These are phyloP conservation scores for Stenodera caucasica DNA, from an alignment of 2,888 invertebrate genomes.

Conservation along the genomic window DNA sequence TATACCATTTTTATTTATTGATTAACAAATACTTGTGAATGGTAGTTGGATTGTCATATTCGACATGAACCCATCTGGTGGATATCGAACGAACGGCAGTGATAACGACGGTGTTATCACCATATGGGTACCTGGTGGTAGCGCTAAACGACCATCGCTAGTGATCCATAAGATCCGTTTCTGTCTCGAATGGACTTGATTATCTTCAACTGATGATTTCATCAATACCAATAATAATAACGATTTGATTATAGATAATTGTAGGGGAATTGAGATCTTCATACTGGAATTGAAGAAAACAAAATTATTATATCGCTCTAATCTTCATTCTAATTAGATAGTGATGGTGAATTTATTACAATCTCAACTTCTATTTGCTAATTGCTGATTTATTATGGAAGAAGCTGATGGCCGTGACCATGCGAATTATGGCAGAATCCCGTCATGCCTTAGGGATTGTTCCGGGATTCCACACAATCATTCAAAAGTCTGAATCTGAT, in stretches of 20 bases:
- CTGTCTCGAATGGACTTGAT: slow-evolving; percentile 67
- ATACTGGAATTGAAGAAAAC: not conserved
- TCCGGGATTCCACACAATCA: no score
- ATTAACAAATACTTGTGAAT: slow-evolving; percentile 68
- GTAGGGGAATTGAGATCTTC: not conserved
- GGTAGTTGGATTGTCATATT: slow-evolving; percentile 83
- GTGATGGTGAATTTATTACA: no score
- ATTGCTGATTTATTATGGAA: not conserved
- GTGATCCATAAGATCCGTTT: slow-evolving; percentile 85
- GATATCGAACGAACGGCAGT: slow-evolving; percentile 81
- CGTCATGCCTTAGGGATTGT: no score
- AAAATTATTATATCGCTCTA: not conserved
- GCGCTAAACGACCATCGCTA: slow-evolving; percentile 78
- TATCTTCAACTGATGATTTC: slow-evolving; percentile 11
- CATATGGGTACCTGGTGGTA: slow-evolving; percentile 81
- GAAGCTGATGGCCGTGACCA: no score
- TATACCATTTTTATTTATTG: not conserved
- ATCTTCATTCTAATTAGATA: not conserved
- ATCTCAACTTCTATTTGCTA: no score
- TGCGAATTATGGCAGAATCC: no score
- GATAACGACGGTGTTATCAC: slow-evolving; percentile 79
- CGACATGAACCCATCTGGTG: slow-evolving; percentile 82
- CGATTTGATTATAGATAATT: not conserved
- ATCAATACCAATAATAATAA: not conserved
- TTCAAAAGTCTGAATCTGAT: no score